These are phyloP conservation scores for Ifrita kowaldi DNA, from an alignment of 2,113 vertebrate genomes.

Conservation along the genomic window DNA sequence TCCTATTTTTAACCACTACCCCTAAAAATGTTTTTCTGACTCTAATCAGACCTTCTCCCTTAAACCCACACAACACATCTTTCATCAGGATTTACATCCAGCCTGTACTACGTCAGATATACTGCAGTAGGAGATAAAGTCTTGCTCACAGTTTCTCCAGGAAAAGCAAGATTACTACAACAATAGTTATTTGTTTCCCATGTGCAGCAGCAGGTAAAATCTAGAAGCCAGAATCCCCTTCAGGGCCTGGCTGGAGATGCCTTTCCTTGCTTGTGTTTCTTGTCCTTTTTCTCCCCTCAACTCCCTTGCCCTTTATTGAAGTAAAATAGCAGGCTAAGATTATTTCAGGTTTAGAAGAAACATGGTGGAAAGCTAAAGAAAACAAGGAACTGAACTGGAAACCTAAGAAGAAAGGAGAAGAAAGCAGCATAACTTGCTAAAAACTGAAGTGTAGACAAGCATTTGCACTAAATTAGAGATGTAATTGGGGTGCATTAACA, in stretches of 20 bases:
- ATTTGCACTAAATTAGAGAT: neutral
- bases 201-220: neutral
- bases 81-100: neutral
- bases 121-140: neutral
- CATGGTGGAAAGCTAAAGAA: neutral
- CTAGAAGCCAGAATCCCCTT: neutral
- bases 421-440: neutral
- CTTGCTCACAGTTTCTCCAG: neutral
- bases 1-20: neutral
- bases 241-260: neutral
- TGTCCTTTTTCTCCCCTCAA: neutral
- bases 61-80: neutral
- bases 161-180: neutral
- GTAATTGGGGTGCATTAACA: neutral
- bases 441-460: neutral
- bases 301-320: neutral
- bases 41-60: neutral
- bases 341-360: neutral
- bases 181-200: neutral
- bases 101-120: neutral
- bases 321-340: neutral
- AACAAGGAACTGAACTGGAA: neutral
- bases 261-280: neutral
- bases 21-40: neutral
- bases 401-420: neutral